These are phyloP conservation scores for Pseudomugil tenellus DNA, from an alignment of 2,797 vertebrate species.

Conservation along the genomic window DNA sequence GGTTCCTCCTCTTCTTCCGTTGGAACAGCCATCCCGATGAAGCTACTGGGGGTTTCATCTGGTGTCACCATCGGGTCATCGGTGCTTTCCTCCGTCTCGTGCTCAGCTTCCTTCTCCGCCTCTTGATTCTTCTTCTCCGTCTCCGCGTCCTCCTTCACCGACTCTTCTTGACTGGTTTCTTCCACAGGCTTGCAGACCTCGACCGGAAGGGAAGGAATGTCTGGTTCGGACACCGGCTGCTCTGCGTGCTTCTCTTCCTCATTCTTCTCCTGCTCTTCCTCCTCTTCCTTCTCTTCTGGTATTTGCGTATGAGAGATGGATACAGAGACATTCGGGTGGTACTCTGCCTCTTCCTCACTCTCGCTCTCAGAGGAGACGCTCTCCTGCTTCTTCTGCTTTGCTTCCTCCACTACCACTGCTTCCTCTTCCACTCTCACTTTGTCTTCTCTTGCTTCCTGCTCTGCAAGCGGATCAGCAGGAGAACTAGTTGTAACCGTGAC, in stretches of 20 bases:
- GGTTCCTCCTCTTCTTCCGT: slow-evolving; percentile 82
- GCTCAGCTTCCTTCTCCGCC: slow-evolving; percentile 41
- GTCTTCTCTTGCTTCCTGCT: slow-evolving; percentile 48
- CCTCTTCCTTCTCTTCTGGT: slow-evolving; percentile 82
- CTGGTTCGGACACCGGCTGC: slow-evolving; percentile 17
- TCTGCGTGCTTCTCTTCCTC: slow-evolving; percentile 13
- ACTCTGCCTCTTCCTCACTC: slow-evolving; percentile 94
- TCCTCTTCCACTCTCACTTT: slow-evolving; percentile 43
- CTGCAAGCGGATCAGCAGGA: neutral
- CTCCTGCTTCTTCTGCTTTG: slow-evolving; percentile 41
- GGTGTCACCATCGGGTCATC: slow-evolving; percentile 65
- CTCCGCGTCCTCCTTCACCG: slow-evolving; percentile 25
- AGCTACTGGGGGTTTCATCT: slow-evolving; percentile 73
- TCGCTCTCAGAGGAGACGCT: slow-evolving; percentile 88
- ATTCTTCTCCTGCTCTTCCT: slow-evolving; percentile 44
- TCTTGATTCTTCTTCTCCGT: neutral
- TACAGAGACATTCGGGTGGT: slow-evolving; percentile 83
- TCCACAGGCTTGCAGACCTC: slow-evolving; percentile 37
- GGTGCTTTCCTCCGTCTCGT: slow-evolving; percentile 65
- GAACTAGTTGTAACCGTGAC: slow-evolving; percentile 37
- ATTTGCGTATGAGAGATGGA: slow-evolving; percentile 84
- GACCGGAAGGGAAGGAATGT: slow-evolving; percentile 16
- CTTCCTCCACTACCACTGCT: slow-evolving; percentile 31
- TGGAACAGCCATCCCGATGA: slow-evolving; percentile 53
- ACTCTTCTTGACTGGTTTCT: slow-evolving; percentile 6